Conservation (phyloP, 2,888 invertebrate genomes). For the Tethea ocularis region DNA sequence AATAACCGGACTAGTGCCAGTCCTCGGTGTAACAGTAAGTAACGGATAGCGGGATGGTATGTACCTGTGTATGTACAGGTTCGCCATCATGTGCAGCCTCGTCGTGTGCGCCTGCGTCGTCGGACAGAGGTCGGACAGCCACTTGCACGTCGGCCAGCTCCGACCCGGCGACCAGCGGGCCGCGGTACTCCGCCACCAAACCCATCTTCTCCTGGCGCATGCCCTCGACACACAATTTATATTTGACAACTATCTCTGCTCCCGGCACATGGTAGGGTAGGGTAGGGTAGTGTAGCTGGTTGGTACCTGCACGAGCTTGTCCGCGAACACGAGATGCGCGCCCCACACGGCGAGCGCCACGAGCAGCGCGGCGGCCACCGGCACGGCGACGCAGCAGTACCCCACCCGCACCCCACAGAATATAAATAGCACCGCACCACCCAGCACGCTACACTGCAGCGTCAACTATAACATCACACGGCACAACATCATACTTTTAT, state of each 20-base stretch:
- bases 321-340: slow-evolving; percentile 16
- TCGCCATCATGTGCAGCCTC: neutral
- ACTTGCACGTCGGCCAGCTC: neutral
- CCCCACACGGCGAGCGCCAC: slow-evolving; percentile 24
- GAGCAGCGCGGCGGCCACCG: slow-evolving; percentile 36
- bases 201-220: slow-evolving; percentile 84
- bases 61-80: neutral
- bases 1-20: too few species aligned
- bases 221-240: too few species aligned
- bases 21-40: too few species aligned
- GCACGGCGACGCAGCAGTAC: slow-evolving; percentile 31
- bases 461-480: too few species aligned
- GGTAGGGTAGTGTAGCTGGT: neutral
- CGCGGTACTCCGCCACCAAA: slow-evolving; percentile 53
- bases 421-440: slow-evolving; percentile 87
- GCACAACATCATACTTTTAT: slow-evolving; percentile 15
- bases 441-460: slow-evolving; percentile 78
- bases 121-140: neutral
- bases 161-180: slow-evolving; percentile 28
- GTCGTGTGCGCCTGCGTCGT: neutral
- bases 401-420: slow-evolving; percentile 80
- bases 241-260: too few species aligned
- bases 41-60: too few species aligned
- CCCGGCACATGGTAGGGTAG: too few species aligned
- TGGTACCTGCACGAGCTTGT: neutral